Evolutionary conservation across 1,140 invertebrate species (phyloP).

Genomic region (Muscidifurax raptorellus): DNA sequence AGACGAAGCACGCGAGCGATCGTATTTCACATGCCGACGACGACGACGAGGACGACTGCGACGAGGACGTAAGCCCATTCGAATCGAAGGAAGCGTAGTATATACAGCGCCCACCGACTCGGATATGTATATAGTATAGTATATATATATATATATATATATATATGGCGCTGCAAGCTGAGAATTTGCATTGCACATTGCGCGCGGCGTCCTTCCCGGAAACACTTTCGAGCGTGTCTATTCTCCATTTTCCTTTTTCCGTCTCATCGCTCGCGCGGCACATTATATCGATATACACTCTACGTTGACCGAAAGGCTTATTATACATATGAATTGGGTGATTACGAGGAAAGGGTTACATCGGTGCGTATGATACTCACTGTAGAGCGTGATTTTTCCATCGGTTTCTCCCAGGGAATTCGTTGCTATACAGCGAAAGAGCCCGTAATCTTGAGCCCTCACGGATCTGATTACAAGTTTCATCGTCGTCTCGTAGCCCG

Average conservation of each 20-base stretch:
- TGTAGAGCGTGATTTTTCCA: conserved; percentile 78
- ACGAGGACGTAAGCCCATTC: conserved; percentile 21
- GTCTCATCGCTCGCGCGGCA: too few species aligned
- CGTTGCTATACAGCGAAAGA: conserved; percentile 79
- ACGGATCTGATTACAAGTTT: conserved; percentile 78
- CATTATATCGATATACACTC: too few species aligned
- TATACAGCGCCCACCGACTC: background rate
- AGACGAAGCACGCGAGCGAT: conserved; percentile 59
- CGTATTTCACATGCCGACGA: conserved; percentile 55
- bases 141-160: too few species aligned
- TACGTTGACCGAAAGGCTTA: too few species aligned
- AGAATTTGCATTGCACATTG: conserved; percentile 42
- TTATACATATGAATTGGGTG: too few species aligned
- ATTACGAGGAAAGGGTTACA: too few species aligned
- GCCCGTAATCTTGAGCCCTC: conserved; percentile 78
- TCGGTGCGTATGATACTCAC: conserved; percentile 77
- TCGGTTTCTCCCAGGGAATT: conserved; percentile 80
- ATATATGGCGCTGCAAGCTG: background rate
- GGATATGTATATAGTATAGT: too few species aligned
- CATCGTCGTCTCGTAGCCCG: conserved; percentile 77
- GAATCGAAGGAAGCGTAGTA: conserved; percentile 33
- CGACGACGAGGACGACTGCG: background rate
- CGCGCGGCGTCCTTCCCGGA: conserved; percentile 6
- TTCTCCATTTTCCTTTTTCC: background rate
- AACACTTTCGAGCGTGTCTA: conserved; percentile 19